Percentiles rank a stretch among this genome's conserved stretches.
These are phyloP conservation scores for Macroramphosus scolopax DNA, from an alignment of 2,797 vertebrate species.

Conservation along the genomic window DNA sequence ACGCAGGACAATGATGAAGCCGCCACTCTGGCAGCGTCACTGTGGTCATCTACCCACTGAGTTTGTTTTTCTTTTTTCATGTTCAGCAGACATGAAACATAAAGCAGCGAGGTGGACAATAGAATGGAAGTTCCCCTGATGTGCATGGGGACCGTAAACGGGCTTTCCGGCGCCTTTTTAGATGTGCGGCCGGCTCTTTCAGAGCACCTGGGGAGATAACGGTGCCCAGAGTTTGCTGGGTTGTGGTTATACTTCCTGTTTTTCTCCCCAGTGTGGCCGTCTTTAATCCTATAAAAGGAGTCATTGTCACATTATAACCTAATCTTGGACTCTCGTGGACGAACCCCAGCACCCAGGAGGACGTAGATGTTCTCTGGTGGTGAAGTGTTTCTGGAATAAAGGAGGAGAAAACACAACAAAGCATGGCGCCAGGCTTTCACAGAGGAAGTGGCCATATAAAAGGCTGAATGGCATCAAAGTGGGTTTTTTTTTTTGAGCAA, in stretches of 20 bases:
- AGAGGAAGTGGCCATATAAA: slow-evolving; percentile 80
- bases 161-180: slow-evolving; percentile 46
- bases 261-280: slow-evolving; percentile 37
- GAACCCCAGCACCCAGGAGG: slow-evolving; percentile 38
- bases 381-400: slow-evolving; percentile 57
- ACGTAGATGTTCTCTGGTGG: slow-evolving; percentile 35
- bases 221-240: slow-evolving; percentile 48
- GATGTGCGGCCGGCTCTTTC: slow-evolving; percentile 53
- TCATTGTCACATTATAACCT: slow-evolving; percentile 50
- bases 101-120: slow-evolving; percentile 58
- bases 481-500: slow-evolving; percentile 67
- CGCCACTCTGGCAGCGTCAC: neutral
- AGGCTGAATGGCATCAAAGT: slow-evolving; percentile 83
- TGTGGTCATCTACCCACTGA: slow-evolving; percentile 22
- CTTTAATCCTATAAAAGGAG: slow-evolving; percentile 45
- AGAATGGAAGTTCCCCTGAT: slow-evolving; percentile 70
- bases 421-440: slow-evolving; percentile 69
- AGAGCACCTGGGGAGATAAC: slow-evolving; percentile 69
- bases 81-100: slow-evolving; percentile 53
- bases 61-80: slow-evolving; percentile 47
- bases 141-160: slow-evolving; percentile 48
- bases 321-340: slow-evolving; percentile 37
- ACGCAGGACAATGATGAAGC: too few species aligned
- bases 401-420: slow-evolving; percentile 70
- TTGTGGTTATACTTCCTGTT: slow-evolving; percentile 65